These are phyloP conservation scores for Clupea harengus DNA, from an alignment of 2,113 vertebrate species.

Conservation along the genomic window DNA sequence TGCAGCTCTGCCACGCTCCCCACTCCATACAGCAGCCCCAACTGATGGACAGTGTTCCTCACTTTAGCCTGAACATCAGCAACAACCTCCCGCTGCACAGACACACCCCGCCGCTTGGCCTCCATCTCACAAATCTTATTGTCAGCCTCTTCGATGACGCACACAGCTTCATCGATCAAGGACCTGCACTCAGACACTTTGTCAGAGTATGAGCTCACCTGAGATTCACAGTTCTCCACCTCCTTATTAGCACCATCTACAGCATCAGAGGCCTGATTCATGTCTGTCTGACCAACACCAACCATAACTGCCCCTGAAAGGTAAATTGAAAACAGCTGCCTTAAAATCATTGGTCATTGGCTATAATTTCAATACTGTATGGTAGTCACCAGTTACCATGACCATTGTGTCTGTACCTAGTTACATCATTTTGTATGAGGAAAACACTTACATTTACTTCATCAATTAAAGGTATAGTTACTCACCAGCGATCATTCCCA, in stretches of 20 bases:
- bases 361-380: too few species aligned
- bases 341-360: too few species aligned
- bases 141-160: background rate
- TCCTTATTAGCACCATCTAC: background rate
- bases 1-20: background rate
- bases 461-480: too few species aligned
- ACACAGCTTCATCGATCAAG: background rate
- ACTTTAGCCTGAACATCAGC: background rate
- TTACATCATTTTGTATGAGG: too few species aligned
- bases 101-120: background rate
- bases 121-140: background rate
- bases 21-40: background rate
- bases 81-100: background rate
- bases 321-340: too few species aligned
- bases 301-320: background rate
- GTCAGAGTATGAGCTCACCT: background rate
- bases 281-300: background rate
- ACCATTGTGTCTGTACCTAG: too few species aligned
- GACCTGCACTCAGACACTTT: background rate
- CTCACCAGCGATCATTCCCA: too few species aligned
- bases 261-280: background rate
- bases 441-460: too few species aligned
- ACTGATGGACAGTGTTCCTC: background rate
- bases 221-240: background rate
- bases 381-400: too few species aligned